Evolutionary conservation across 2,888 invertebrate species (phyloP), one percentile per base, ranked within the genome.

Genomic region (Pseudoips prasinana): DNA sequence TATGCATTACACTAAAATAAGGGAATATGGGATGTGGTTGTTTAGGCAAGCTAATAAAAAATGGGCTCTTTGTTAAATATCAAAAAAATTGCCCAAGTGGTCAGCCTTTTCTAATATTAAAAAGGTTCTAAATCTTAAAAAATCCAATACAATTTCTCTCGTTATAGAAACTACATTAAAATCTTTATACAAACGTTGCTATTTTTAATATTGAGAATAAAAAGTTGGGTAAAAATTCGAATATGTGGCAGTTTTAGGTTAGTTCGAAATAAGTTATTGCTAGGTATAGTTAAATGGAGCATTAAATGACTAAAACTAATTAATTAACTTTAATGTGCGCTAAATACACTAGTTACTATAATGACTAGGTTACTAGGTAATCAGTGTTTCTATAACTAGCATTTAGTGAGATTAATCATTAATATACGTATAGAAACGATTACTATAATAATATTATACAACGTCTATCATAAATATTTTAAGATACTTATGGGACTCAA

Each of bases 231-330:
- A 64, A 71, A 79, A 83, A 80, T 78, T 84, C 79, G 78, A 81
- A 62, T 73, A 70, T 58, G 65, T 81, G 82, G 83, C 84, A 84
- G 84, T 82, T 69, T 69, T 61, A 61, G 70, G 73, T 69, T 46
- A n/a, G 40, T 26, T 50, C 47, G 42, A 64, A 46, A 61, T 42
- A 48, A 36, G 47, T 60, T 70, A 71, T 64, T 59, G 55, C 66
- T 65, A 59, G 35, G 31, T 41, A 40, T 40, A 46, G 25, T 49
- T 33, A 46, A 57, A 46, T 46, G 46, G 46, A 57, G 44, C 42
- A 45, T 38, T 40, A 24, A 40, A 35, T 56, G 24, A 25, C 25
- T 33, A 32, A 23, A 7, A 3, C 7, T 34, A 43, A 39, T 33
- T 40, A 39, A 42, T 48, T 49, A 50, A 57, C 38, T 43, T 53